phyloP scores from a whole-genome alignment of 2,113 vertebrate genomes.

The Halichoeres trimaculatus region DNA sequence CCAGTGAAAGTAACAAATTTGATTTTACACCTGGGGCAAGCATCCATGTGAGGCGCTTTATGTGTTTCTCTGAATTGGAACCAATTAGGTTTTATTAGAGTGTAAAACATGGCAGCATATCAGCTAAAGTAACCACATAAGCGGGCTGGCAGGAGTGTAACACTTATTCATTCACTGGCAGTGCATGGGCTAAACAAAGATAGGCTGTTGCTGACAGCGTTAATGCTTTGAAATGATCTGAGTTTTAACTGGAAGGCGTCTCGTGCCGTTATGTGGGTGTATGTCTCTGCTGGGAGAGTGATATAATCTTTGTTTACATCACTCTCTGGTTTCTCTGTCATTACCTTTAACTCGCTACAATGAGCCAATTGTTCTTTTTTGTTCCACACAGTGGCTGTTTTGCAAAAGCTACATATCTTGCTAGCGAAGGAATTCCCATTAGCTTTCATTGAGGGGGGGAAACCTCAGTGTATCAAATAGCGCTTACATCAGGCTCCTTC shows the following conservation, averaged over 20 bases:
- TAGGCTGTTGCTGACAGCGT: conserved; percentile 64
- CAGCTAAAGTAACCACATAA: conserved; percentile 67
- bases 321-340: conserved; percentile 68
- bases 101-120: conserved; percentile 76
- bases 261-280: conserved; percentile 57
- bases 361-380: conserved; percentile 69
- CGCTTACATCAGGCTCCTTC: conserved; percentile 74
- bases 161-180: conserved; percentile 61
- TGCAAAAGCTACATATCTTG: conserved; percentile 51
- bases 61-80: conserved; percentile 71
- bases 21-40: conserved; percentile 71
- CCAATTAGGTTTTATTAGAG: conserved; percentile 76
- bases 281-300: conserved; percentile 51
- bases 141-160: conserved; percentile 48
- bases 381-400: conserved; percentile 48
- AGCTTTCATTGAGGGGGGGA: conserved; percentile 64
- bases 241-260: conserved; percentile 61
- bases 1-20: conserved; percentile 64
- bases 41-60: conserved; percentile 67
- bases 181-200: conserved; percentile 63
- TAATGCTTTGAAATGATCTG: conserved; percentile 60
- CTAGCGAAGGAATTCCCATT: conserved; percentile 71
- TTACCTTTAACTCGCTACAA: conserved; percentile 65
- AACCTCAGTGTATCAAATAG: conserved; percentile 81
- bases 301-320: conserved; percentile 78